Evolutionary conservation across 2,113 vertebrate species (phyloP), one percentile per base, ranked within the genome.

Genomic region (Pangasianodon gigas): DNA sequence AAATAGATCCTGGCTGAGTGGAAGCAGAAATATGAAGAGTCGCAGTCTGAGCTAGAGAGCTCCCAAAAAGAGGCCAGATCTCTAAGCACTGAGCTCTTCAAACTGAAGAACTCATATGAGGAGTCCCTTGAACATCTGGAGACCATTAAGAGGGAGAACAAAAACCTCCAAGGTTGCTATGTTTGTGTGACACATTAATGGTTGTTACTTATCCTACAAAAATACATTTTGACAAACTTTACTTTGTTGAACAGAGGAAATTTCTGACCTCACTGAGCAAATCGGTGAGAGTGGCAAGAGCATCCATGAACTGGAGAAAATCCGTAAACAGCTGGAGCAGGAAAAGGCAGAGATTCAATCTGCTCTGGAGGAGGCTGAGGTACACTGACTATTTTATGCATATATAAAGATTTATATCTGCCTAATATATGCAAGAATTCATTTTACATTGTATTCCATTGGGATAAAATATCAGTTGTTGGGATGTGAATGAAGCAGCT

Each of bases 21-120:
- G 95, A 95, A 95, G 91, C 95, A 95, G 90, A 95, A 95, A 90
- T 92, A 91, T 88, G 94, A 95, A 85, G 95, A 95, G 88, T 94
- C 94, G 29, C 95, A 95, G 88, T 69, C 87, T 88, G 95, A 95
- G 89, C 90, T 94, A 74, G 94, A 95, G 86, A 91, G 92, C 54
- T 32, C 94, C 84, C 94, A 94, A 88, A 95, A 95, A 86, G 94
- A 95, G n/a, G 90, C 94, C 86, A 93, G 94, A 75, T 93, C 94
- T 89, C 91, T 94, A 46, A 94, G 94, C 90, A 95, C 94, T 81
- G 94, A 95, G 60, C 94, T 95, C 21, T 95, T 95, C 85, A 95
- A 95, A 93, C 88, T 95, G 60, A 95, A 95, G 86, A 95, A 95
- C 92, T 95, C 95, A 0, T 95, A 95, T 91, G 95, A 95, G 85